phyloP scores from a whole-genome alignment of 2,113 vertebrate species.

The Corythoichthys haematopterus region DNA sequence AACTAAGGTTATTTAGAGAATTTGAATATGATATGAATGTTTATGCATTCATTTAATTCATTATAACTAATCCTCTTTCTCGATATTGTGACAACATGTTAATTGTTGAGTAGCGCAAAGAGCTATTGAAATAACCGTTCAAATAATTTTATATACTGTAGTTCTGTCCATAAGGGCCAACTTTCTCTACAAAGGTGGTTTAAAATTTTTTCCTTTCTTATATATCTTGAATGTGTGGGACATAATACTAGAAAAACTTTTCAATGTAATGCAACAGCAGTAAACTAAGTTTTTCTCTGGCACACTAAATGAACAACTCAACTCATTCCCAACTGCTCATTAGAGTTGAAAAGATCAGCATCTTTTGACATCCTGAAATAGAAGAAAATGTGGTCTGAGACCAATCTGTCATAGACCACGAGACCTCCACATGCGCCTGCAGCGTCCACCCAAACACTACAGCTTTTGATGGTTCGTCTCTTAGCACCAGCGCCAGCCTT shows the following conservation, averaged over 20 bases:
- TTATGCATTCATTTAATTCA: too few species aligned
- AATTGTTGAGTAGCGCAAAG: too few species aligned
- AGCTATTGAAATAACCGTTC: too few species aligned
- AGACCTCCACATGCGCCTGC: constrained; percentile 55
- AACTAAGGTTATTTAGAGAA: too few species aligned
- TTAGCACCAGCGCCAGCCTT: constrained; percentile 50
- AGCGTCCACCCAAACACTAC: constrained; percentile 58
- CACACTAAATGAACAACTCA: background rate
- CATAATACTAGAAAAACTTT: background rate
- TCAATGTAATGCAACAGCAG: background rate
- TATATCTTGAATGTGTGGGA: too few species aligned
- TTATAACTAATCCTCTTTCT: too few species aligned
- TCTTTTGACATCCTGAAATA: constrained; percentile 11
- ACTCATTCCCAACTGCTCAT: background rate
- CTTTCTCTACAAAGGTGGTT: too few species aligned
- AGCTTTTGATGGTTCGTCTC: constrained; percentile 65
- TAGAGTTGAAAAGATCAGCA: constrained; percentile 18
- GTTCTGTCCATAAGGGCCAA: too few species aligned
- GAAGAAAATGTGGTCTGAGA: constrained; percentile 35
- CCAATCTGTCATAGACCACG: constrained; percentile 55
- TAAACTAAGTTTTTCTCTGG: background rate
- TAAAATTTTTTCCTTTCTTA: too few species aligned
- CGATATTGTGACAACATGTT: too few species aligned
- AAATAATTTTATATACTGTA: too few species aligned
- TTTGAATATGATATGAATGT: too few species aligned